These are phyloP conservation scores for Pedicia rivosa DNA, from an alignment of 2,888 invertebrate species.

Conservation along the genomic window DNA sequence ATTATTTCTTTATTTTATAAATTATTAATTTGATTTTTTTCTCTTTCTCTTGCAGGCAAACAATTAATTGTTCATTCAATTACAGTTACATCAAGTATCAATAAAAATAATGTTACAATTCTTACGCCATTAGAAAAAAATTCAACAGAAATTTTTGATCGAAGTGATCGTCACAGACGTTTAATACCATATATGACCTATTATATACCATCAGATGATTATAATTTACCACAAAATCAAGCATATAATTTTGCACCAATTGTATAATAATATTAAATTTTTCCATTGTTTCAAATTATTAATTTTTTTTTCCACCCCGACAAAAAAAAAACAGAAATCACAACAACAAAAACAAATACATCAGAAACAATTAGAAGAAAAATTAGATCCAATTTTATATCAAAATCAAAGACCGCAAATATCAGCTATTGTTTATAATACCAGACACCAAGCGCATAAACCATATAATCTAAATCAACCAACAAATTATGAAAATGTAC, in stretches of 20 bases:
- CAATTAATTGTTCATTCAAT: not conserved
- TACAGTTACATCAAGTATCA: not conserved
- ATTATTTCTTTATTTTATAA: not conserved
- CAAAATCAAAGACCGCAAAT: constrained; percentile 9
- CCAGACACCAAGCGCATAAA: constrained; percentile 7
- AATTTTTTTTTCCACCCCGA: too few species aligned
- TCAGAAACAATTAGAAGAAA: constrained; percentile 7
- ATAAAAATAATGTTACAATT: constrained; percentile 1
- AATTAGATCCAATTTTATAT: not conserved
- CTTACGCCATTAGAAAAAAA: not conserved
- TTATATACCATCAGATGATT: constrained; percentile 40
- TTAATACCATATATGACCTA: constrained; percentile 72
- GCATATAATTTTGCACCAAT: not conserved
- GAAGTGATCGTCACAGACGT: constrained; percentile 48
- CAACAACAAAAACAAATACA: constrained; percentile 4
- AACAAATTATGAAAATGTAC: not conserved
- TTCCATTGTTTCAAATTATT: too few species aligned
- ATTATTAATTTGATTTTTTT: not conserved
- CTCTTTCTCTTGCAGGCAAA: not conserved
- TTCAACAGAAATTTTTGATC: constrained; percentile 4
- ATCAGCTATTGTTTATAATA: constrained; percentile 10
- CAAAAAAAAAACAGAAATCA: too few species aligned
- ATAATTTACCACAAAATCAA: constrained; percentile 23
- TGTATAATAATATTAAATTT: too few species aligned
- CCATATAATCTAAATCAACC: constrained; percentile 1